Base-by-base conservation (phyloP, 2,113 vertebrate genomes). In the Anseranas semipalmata region DNA sequence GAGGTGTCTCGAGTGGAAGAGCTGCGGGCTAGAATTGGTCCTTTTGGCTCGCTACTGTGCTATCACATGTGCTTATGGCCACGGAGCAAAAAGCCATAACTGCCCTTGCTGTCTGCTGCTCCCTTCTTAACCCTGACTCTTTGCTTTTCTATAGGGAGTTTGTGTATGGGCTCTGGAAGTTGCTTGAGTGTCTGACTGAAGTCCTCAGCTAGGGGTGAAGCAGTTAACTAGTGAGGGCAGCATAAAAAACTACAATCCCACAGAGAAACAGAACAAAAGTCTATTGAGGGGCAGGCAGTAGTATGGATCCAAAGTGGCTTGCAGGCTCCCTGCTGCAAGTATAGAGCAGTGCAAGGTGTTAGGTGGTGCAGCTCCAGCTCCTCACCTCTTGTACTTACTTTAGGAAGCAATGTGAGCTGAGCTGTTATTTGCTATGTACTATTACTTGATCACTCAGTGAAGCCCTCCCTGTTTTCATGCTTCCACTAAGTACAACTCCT, bases 301-400 rank as follows among this genome's bases (percentile, higher is more conserved):
- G 22, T 1, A 2, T 48, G n/a, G 41, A 62, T 70, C 22, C 81
- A 37, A 72, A 74, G 33, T 1, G 73, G 50, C 5, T 5, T 48
- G 55, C 1, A 15, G 13, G 58, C 33, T 85, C 72, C 35, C n/a
- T 41, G 39, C 10, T 8, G 37, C 24, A 55, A 45, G 20, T 5
- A 9, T 0, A 0, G 45, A 28, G 18, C 58, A 48, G 53, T 21
- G 21, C 66, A 12, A 0, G 4, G 27, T 55, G 55, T 37, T 39
- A 55, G 60, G 24, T 72, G 28, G 10, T 56, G 24, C 35, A 87
- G 41, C 21, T n/a, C n/a, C 60, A 78, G 32, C 12, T 94, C 55
- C 75, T 79, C 15, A 18, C 30, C 24, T 60, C 43, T 52, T 48
- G 30, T 30, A 22, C 30, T 87, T 30, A 7, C 7, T 89, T 89